Evolutionary conservation across 2,113 vertebrate species (phyloP), one percentile per base, ranked within the genome.

Genomic region (Pavo muticus): DNA sequence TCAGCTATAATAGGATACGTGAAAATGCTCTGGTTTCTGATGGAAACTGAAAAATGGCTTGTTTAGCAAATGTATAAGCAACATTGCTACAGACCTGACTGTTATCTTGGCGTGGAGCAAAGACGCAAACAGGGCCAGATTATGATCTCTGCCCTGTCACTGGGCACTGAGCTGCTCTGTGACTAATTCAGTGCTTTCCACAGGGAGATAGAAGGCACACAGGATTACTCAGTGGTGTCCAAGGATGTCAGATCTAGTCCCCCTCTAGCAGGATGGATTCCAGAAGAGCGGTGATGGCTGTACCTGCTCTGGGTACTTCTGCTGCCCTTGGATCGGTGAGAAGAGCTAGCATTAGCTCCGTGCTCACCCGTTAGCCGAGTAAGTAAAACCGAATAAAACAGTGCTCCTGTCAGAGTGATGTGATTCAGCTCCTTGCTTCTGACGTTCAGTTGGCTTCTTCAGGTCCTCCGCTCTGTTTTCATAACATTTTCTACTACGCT

Each of bases 11-110:
- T 91, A 96, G 90, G 94, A 68, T 93, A 92, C 86, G 90, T 89
- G 57, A 94, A 92, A 96, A 96, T 87, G 73, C 92, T 93, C 63
- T 80, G 64, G 32, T 92, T 95, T 97, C 91, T 96, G 88, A 94
- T 90, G 93, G 82, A 87, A 93, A 79, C 86, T 87, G 92, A 96
- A 84, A 84, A 94, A 91, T 93, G 3, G 65, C 81, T 93, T 94
- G 74, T 91, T 97, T 94, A 96, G 80, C 80, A 90, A 86, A 87
- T 72, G 57, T 86, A 86, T 88, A 93, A 97, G 94, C 91, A 96
- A 32, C 85, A 87, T 79, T 86, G 68, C 85, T 87, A 6, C 72
- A 74, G 80, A 72, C 52, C 68, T 88, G 54, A 39, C 65, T 91
- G 70, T 91, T 92, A 77, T 70, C 87, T 89, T 88, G 45, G 61